Base-by-base conservation (phyloP, 2,113 vertebrate species). In the Cyprinodon tularosa region DNA sequence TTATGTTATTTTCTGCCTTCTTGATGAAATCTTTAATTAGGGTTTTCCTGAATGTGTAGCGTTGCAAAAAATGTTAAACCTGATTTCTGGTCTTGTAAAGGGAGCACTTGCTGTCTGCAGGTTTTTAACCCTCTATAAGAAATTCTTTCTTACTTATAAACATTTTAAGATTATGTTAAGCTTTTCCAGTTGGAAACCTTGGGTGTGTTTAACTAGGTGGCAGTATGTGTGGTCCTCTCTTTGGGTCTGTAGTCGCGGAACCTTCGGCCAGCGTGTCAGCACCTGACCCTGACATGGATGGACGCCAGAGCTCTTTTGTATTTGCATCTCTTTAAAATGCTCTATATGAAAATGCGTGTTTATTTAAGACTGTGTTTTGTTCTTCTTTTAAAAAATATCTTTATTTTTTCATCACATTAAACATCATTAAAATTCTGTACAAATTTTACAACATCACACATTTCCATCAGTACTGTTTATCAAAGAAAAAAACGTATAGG, bases 381-480 rank as follows among this genome's bases (percentile, higher is more conserved):
- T 10, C 53, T 73, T 73, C 61, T 73, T 92, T 94, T 93, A 89
- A 90, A 95, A 90, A 94, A 94, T 92, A 94, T 91, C 78, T 94
- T 94, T 95, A 93, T 93, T 94, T 93, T 84, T 89, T 81, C 86
- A 79, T 93, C 73, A 90, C 90, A 88, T 86, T 70, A 88, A 91
- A 90, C 77, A 83, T 81, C 86, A 89, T 89, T 87, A 90, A 83
- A 93, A 84, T 92, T 87, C 94, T 95, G 93, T 94, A 94, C 94
- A 94, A 88, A 93, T 93, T 94, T 94, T 92, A 94, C 92, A 93
- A 88, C 91, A 82, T 37, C 29, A 91, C 79, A 93, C 70, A 88
- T 86, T 89, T 89, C 47, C 74, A 75, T 89, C 67, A 84, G 80
- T 64, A 82, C 71, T 68, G 63, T 76, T 89, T 86, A 78, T 80